Evolutionary conservation across 2,113 vertebrate genomes (phyloP), one percentile per base, ranked within the genome.

Genomic region (Gopherus flavomarginatus): DNA sequence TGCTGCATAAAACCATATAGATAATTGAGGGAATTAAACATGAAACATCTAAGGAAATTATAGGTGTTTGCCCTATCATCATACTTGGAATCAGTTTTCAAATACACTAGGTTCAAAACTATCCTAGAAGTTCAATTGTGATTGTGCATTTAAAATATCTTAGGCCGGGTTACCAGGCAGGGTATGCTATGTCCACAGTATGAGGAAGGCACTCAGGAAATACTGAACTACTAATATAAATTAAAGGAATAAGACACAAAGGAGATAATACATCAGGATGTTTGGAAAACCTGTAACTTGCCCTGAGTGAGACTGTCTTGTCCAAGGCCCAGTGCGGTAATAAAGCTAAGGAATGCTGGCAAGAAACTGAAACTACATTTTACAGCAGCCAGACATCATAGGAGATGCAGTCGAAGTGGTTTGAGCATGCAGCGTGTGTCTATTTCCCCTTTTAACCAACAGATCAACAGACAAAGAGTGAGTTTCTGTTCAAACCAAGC

Each of bases 61-160:
- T 4, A 95, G 87, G 47, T 83, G 54, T 97, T 96, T 81, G 94
- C 96, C 97, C 94, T 91, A 94, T 96, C 91, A 92, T 89, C 96
- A 95, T 95, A 42, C 94, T 96, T 95, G 77, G 83, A 96, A 94
- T 94, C 90, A 95, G 96, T 95, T 97, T 96, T 91, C 77, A 96
- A 95, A 95, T 95, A 83, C 78, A 69, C 52, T 35, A 82, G 86
- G 83, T 72, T 94, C 90, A 95, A 89, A 95, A 86, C 75, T 85
- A 93, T 90, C 57, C 72, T 85, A 95, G 38, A 92, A 88, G 90
- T 77, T 87, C 6, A 24, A 84, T 88, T 65, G 79, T 88, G 80
- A 83, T 69, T 90, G 90, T 83, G 92, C 93, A 92, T 16, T 92
- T 92, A 94, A 96, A 90, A 91, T 90, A 65, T 26, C 81, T 85